Percentiles rank a stretch among this genome's conserved stretches.
Evolutionary conservation across 2,113 vertebrate genomes (phyloP).

Genomic region (Pseudopipra pipra): DNA sequence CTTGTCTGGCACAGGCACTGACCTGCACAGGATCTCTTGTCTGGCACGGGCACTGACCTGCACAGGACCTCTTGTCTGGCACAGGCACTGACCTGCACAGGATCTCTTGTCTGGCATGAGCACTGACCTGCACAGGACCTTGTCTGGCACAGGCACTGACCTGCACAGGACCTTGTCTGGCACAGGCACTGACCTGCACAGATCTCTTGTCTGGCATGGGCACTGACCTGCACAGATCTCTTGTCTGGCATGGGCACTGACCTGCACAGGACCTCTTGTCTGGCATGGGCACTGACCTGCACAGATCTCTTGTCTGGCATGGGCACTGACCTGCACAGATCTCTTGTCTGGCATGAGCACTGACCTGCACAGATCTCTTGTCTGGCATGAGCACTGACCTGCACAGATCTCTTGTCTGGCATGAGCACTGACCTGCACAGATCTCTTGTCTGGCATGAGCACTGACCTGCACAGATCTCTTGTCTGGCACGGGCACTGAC

Average conservation of each 20-base stretch:
- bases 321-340: too few species aligned
- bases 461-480: slow-evolving; percentile 46
- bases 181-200: too few species aligned
- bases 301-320: too few species aligned
- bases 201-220: too few species aligned
- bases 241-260: too few species aligned
- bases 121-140: slow-evolving; percentile 29
- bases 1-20: slow-evolving; percentile 80
- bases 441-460: slow-evolving; percentile 81
- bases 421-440: slow-evolving; percentile 56
- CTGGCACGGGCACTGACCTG: slow-evolving; percentile 71
- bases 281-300: too few species aligned
- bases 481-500: slow-evolving; percentile 78
- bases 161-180: too few species aligned
- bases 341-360: too few species aligned
- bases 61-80: slow-evolving; percentile 79
- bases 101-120: slow-evolving; percentile 83
- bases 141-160: slow-evolving; percentile 80
- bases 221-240: too few species aligned
- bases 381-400: not conserved
- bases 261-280: too few species aligned
- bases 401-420: slow-evolving; percentile 68
- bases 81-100: not conserved
- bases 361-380: too few species aligned
- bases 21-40: slow-evolving; percentile 69